Conservation (phyloP, 2,888 invertebrate genomes). For the Troglohyphantes excavatus region DNA sequence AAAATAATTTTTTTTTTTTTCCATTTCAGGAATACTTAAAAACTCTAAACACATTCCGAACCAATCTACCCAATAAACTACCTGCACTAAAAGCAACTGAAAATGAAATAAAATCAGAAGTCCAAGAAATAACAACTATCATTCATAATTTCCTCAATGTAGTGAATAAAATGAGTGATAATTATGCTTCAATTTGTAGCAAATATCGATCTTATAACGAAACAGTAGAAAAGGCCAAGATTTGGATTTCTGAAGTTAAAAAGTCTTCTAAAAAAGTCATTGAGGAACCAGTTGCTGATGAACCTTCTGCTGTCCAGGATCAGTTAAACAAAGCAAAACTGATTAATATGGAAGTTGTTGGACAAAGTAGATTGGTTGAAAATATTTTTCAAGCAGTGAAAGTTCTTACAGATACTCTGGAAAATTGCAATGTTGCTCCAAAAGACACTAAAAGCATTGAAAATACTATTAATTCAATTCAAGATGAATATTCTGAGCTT, state of each 20-base stretch:
- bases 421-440: slow-evolving; percentile 89
- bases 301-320: slow-evolving; percentile 92
- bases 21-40: slow-evolving; percentile 91
- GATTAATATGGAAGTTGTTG: slow-evolving; percentile 92
- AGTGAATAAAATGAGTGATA: slow-evolving; percentile 91
- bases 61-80: slow-evolving; percentile 88
- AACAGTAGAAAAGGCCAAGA: slow-evolving; percentile 90
- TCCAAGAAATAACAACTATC: slow-evolving; percentile 87
- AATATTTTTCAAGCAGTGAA: slow-evolving; percentile 87
- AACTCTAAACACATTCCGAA: slow-evolving; percentile 92
- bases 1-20: slow-evolving; percentile 84
- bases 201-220: slow-evolving; percentile 90
- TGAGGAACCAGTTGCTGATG: slow-evolving; percentile 92
- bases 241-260: slow-evolving; percentile 91
- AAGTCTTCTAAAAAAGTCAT: slow-evolving; percentile 90
- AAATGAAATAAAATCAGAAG: slow-evolving; percentile 89
- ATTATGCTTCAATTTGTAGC: slow-evolving; percentile 89
- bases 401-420: slow-evolving; percentile 85
- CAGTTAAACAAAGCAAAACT: slow-evolving; percentile 92
- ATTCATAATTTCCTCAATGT: slow-evolving; percentile 90
- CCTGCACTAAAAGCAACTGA: slow-evolving; percentile 90
- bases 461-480: slow-evolving; percentile 89
- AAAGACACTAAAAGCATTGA: slow-evolving; percentile 91
- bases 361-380: slow-evolving; percentile 92
- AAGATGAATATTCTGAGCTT: slow-evolving; percentile 90